A percentile compares a stretch with the other conserved stretches of the same genome.
These are phyloP conservation scores for Bombus confusus DNA, from an alignment of 1,140 invertebrate species.

Conservation along the genomic window DNA sequence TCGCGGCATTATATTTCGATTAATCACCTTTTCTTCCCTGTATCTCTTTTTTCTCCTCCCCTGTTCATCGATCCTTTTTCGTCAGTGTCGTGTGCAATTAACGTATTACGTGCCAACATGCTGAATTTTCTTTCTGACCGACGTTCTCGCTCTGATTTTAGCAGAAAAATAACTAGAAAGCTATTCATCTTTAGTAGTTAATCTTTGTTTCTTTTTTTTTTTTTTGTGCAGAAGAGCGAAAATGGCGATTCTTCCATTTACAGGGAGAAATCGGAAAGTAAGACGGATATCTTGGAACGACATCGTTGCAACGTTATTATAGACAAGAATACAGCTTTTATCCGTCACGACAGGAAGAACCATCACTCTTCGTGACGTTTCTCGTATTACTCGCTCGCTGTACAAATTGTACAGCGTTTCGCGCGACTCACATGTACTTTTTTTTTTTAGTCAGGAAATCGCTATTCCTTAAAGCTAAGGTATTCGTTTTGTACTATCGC, in stretches of 20 bases:
- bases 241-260: not conserved
- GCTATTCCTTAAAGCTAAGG: not conserved
- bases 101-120: not conserved
- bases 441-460: not conserved
- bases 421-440: not conserved
- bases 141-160: not conserved
- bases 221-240: not conserved
- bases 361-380: conserved; percentile 1
- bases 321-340: not conserved
- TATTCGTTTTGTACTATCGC: not conserved
- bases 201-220: not conserved
- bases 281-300: not conserved
- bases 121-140: not conserved
- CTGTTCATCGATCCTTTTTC: not conserved
- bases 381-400: not conserved
- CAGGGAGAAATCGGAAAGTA: not conserved
- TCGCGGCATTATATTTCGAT: conserved; percentile 12
- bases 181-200: too few relatives aligned
- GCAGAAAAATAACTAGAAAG: too few relatives aligned
- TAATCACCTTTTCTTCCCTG: conserved; percentile 8
- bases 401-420: conserved; percentile 5
- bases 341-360: not conserved
- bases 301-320: not conserved
- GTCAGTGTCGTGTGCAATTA: not conserved
- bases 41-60: not conserved